Percentiles rank a stretch among this genome's conserved stretches.
These are phyloP conservation scores for Ischnus inquisitorius DNA, from an alignment of 2,888 invertebrate genomes.

Conservation along the genomic window DNA sequence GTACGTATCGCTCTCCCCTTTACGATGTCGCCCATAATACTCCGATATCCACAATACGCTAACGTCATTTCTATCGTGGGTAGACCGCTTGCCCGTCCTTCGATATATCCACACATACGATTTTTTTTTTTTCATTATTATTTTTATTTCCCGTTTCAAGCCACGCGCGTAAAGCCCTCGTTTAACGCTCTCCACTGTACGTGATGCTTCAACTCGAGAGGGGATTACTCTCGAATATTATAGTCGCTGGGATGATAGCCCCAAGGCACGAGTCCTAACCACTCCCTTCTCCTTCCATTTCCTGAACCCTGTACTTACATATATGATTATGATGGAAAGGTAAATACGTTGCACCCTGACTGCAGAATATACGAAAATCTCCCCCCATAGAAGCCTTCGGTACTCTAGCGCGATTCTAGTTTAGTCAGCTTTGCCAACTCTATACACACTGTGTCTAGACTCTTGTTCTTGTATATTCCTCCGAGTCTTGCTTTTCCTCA, in stretches of 20 bases:
- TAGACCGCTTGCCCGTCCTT: background rate
- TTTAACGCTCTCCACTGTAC: conserved; percentile 75
- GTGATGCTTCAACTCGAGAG: conserved; percentile 77
- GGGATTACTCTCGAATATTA: conserved; percentile 78
- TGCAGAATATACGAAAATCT: conserved; percentile 45
- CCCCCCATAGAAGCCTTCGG: conserved; percentile 19
- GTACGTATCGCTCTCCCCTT: conserved; percentile 5
- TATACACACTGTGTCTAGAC: conserved; percentile 37
- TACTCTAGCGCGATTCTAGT: conserved; percentile 13
- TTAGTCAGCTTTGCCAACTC: conserved; percentile 49
- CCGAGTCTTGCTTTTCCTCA: conserved; percentile 25
- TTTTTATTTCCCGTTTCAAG: conserved; percentile 35
- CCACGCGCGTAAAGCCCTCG: conserved; percentile 76
- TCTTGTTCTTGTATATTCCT: conserved; percentile 47
- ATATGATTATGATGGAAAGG: conserved; percentile 75
- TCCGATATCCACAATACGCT: conserved; percentile 6
- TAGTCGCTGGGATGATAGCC: conserved; percentile 61
- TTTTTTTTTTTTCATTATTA: conserved; percentile 35
- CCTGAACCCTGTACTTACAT: conserved; percentile 69
- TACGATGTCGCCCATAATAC: conserved; percentile 4
- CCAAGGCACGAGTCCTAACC: conserved; percentile 54
- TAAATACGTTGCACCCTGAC: conserved; percentile 70
- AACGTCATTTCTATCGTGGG: background rate
- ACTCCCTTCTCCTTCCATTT: conserved; percentile 30
- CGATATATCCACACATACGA: conserved; percentile 31